Conservation (phyloP, 2,113 vertebrate genomes). For the Albula goreensis region DNA sequence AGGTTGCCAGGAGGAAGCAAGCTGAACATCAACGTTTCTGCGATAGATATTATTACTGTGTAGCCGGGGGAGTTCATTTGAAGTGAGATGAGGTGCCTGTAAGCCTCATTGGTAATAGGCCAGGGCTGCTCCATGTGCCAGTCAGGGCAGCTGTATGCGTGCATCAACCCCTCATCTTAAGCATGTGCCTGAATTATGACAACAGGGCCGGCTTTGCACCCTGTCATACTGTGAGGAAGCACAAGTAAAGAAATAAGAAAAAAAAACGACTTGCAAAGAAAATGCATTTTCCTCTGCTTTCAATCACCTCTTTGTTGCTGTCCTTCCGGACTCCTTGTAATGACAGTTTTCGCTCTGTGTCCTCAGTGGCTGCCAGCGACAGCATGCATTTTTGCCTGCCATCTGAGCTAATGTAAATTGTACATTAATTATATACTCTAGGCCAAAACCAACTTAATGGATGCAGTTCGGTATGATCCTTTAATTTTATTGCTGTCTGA, state of each 20-base stretch:
- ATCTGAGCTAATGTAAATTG: slow-evolving; percentile 35
- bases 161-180: background rate
- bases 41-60: background rate
- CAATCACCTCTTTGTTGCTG: background rate
- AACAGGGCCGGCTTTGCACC: no score
- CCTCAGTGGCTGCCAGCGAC: slow-evolving; percentile 50
- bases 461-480: background rate
- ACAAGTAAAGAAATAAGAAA: background rate
- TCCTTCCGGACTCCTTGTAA: slow-evolving; percentile 20
- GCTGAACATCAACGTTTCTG: background rate
- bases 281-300: background rate
- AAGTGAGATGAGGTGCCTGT: background rate
- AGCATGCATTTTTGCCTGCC: background rate
- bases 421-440: background rate
- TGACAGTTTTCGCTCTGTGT: slow-evolving; percentile 49
- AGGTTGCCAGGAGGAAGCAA: background rate
- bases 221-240: no score
- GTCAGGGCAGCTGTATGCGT: background rate
- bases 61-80: background rate
- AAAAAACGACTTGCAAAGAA: background rate
- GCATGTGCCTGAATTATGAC: background rate
- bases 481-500: background rate
- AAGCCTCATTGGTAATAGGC: background rate
- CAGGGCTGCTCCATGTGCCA: background rate
- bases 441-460: background rate